Evolutionary conservation across 2,888 invertebrate genomes (phyloP).

Genomic region (Xylocampa areola): DNA sequence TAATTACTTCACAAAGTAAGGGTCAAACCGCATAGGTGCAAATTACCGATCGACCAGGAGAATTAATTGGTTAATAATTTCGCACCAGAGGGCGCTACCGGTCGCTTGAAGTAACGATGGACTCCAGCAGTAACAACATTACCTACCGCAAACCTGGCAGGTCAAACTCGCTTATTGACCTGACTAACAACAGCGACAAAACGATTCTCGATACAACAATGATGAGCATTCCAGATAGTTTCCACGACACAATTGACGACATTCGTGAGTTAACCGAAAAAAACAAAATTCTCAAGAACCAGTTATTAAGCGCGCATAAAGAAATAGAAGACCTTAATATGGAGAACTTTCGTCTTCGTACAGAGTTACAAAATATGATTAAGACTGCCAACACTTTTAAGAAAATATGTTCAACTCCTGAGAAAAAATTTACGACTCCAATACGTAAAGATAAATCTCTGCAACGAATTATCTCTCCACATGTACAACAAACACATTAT

Average conservation of each 20-base stretch:
- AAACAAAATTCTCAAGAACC: not conserved
- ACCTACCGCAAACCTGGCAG: slow-evolving; percentile 3
- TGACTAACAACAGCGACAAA: not conserved
- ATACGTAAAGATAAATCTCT: not conserved
- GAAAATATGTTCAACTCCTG: slow-evolving; percentile 9
- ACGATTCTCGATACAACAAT: too few species aligned
- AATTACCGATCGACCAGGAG: too few species aligned
- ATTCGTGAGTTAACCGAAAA: not conserved
- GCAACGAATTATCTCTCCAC: not conserved
- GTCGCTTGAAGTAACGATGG: not conserved
- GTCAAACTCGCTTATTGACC: slow-evolving; percentile 1
- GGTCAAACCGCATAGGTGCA: too few species aligned
- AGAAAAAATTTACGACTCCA: slow-evolving; percentile 3
- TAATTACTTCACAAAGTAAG: not conserved
- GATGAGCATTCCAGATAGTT: slow-evolving; percentile 11
- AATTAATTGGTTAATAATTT: too few species aligned
- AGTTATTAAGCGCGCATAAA: too few species aligned
- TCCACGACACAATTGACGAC: slow-evolving; percentile 3
- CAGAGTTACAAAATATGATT: slow-evolving; percentile 7
- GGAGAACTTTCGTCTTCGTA: too few species aligned
- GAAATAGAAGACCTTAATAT: too few species aligned
- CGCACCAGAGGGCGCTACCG: not conserved
- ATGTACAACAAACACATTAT: too few species aligned
- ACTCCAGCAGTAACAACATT: not conserved
- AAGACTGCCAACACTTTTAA: slow-evolving; percentile 6